Base-by-base conservation (phyloP, 2,888 invertebrate species). In the Nasonia oneida region DNA sequence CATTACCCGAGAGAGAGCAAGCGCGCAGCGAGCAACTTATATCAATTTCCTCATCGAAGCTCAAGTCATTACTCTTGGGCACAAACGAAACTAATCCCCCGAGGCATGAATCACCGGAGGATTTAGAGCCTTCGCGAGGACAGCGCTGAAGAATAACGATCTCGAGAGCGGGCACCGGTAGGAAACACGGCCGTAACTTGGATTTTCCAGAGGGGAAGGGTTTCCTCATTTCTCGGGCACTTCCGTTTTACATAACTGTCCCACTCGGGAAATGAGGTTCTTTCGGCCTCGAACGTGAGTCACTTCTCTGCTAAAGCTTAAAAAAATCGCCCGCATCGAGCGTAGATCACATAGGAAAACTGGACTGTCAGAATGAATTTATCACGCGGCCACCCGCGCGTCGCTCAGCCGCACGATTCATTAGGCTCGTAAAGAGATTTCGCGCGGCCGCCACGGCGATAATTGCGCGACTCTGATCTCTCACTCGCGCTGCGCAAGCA, bases 31-130 rank as follows among this genome's bases (percentile, higher is more conserved):
- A 61, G n/a, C 70, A 37, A 53, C 75, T 70, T 53, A 79, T 78
- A 84, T 84, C 75, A 84, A 84, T 84, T 84, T 80, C 74, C 50
- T 70, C 67, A 80, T 75, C 75, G 80, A 75, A 80, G 67, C 42
- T 23, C 53, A 57, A 84, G 84, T 84, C 84, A 75, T 84, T 84
- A 84, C 75, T 80, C 84, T 79, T 42, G 42, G 47, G 67, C 75
- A 70, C 75, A 84, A 78, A 79, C 75, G 67, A 75, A 80, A 84
- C 50, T 84, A 84, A 80, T 84, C 67, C 74, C 57, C 64, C 14
- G n/a, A 57, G 57, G 23, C 33, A 80, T 80, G 84, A 84, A 84
- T 80, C 84, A 84, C 80, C 73, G n/a, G 67, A 75, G 67, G 80
- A 75, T 75, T 74, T 84, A 79, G 84, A 84, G 79, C 33, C 67